Evolutionary conservation across 2,888 invertebrate species (phyloP).

Genomic region (Bugula neritina): DNA sequence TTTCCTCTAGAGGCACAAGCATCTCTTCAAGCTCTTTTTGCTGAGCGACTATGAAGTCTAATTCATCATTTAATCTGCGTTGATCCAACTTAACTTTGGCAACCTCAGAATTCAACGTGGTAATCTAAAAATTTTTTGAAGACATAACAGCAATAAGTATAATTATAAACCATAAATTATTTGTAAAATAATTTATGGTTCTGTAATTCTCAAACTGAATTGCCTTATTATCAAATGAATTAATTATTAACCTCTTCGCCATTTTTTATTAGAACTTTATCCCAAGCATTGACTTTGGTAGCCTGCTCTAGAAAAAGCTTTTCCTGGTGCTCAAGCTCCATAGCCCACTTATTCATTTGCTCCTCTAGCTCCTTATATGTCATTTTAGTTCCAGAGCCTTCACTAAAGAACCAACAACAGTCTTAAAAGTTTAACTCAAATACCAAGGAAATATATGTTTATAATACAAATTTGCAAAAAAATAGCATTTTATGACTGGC

Average conservation of each 20-base stretch:
- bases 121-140: constrained; percentile 59
- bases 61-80: constrained; percentile 79
- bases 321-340: constrained; percentile 86
- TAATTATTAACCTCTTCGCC: constrained; percentile 72
- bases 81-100: constrained; percentile 83
- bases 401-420: not conserved
- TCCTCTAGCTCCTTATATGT: constrained; percentile 83
- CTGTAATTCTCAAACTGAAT: no score
- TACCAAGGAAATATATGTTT: not conserved
- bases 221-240: no score
- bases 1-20: constrained; percentile 76
- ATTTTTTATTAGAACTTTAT: constrained; percentile 77
- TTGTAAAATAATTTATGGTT: no score
- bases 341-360: constrained; percentile 85
- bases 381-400: constrained; percentile 46
- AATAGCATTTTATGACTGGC: no score
- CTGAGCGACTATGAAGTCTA: constrained; percentile 86
- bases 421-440: not conserved
- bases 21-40: constrained; percentile 86
- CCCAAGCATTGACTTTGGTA: constrained; percentile 92
- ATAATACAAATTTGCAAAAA: no score
- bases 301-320: constrained; percentile 87
- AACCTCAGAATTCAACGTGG: constrained; percentile 77
- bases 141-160: not conserved
- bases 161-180: no score